phyloP scores from a whole-genome alignment of 2,113 vertebrate genomes.

The Passer montanus region DNA sequence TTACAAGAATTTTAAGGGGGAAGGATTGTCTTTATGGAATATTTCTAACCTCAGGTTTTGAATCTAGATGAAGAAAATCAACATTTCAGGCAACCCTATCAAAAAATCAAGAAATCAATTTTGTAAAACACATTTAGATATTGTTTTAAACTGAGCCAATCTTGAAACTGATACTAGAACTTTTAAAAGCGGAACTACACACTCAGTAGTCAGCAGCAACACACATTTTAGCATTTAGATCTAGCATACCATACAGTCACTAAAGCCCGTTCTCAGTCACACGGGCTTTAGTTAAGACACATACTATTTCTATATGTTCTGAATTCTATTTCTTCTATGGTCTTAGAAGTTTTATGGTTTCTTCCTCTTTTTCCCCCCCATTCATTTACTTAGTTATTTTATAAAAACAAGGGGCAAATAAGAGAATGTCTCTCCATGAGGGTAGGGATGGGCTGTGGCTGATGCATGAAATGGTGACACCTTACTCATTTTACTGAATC shows the following conservation, averaged over 20 bases:
- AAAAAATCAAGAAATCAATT: neutral
- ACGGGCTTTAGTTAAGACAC: neutral
- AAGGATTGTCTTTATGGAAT: neutral
- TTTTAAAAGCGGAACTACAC: neutral
- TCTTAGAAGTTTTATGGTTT: neutral
- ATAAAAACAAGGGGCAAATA: accelerated
- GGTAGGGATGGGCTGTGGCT: neutral
- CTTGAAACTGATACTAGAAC: neutral
- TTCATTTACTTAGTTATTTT: neutral
- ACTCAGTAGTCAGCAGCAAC: neutral
- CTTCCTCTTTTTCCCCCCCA: accelerated
- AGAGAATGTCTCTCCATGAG: neutral
- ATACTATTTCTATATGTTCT: neutral
- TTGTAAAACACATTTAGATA: neutral
- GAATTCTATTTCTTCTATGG: neutral
- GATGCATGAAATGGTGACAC: neutral
- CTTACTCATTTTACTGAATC: neutral
- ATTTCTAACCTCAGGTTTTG: neutral
- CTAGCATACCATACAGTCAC: neutral
- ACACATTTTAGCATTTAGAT: neutral
- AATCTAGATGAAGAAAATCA: neutral
- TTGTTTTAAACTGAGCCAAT: neutral
- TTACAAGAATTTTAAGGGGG: neutral
- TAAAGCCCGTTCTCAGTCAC: neutral
- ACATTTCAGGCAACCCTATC: neutral